phyloP scores from a whole-genome alignment of 1,140 invertebrate genomes.

The Plectus sambesii region DNA sequence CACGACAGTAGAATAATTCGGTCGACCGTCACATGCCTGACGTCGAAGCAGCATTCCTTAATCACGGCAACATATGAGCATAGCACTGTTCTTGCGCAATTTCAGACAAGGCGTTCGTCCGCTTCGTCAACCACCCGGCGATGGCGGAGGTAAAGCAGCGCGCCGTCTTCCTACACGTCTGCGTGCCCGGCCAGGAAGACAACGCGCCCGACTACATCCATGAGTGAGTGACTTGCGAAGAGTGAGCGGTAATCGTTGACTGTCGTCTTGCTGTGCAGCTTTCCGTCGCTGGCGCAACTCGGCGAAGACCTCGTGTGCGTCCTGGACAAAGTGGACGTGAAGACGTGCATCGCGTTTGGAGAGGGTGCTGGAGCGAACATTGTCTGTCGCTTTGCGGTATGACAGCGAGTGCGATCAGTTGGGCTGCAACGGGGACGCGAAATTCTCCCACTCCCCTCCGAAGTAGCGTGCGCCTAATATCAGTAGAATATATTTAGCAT shows the following conservation, averaged over 20 bases:
- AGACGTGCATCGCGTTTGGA: conserved; percentile 64
- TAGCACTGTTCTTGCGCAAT: conserved; percentile 1
- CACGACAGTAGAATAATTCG: too few relatives aligned
- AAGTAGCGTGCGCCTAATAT: too few relatives aligned
- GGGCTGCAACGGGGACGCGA: too few relatives aligned
- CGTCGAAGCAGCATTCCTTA: too few relatives aligned
- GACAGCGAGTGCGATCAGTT: too few relatives aligned
- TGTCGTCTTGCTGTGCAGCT: conserved; percentile 54
- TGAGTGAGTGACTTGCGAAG: conserved; percentile 50
- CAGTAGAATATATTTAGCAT: too few relatives aligned
- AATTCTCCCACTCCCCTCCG: too few relatives aligned
- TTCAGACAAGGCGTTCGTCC: conserved; percentile 49
- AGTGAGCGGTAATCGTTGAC: conserved; percentile 6
- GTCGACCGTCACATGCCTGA: too few relatives aligned
- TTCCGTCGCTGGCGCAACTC: conserved; percentile 67
- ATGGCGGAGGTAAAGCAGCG: conserved; percentile 72
- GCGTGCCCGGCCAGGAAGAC: conserved; percentile 75
- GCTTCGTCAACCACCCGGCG: conserved; percentile 61
- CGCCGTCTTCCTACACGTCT: conserved; percentile 74
- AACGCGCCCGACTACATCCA: conserved; percentile 60
- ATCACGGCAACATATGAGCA: conserved; percentile 5
- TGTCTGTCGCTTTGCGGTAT: conserved; percentile 66
- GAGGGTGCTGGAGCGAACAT: conserved; percentile 81
- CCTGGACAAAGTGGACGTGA: conserved; percentile 62
- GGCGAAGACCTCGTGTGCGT: conserved; percentile 71